phyloP scores from a whole-genome alignment of 2,113 vertebrate genomes.

The cattle (Bos taurus) region ARS-UCD2.0 NC_037336.1:79744001-79744500 shows the following conservation, averaged over 20 bases:
- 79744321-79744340: neutral
- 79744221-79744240: neutral
- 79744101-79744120: neutral
- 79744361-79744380: neutral
- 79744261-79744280: neutral
- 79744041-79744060: neutral
- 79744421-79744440: neutral
- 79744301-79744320: neutral
- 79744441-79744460: neutral
- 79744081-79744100: neutral
- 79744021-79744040: neutral
- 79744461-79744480: neutral
- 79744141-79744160: fast-evolving
- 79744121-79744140: neutral
- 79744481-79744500: neutral
- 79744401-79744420: neutral
- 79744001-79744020: neutral
- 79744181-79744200: neutral
- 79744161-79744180: neutral
- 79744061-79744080: neutral
- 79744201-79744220: neutral
- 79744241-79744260: neutral
- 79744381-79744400: neutral
- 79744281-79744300: neutral
- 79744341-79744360: neutral